Conservation (phyloP, 2,113 vertebrate species). For the Leucoraja erinaceus region DNA sequence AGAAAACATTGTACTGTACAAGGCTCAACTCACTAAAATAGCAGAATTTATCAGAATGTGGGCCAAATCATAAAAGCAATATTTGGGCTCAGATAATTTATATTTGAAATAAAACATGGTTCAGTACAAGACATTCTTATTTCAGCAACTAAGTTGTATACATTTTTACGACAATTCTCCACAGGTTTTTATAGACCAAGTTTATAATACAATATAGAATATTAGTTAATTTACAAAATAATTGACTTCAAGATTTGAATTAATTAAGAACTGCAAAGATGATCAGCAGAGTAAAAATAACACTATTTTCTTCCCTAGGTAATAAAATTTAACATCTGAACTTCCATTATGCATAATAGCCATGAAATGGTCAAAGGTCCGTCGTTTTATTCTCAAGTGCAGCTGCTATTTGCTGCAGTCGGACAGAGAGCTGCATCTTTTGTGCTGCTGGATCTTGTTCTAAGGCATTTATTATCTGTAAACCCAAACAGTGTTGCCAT, state of each 20-base stretch:
- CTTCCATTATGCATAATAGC: slow-evolving; percentile 39
- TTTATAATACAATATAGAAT: slow-evolving; percentile 39
- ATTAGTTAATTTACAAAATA: slow-evolving; percentile 38
- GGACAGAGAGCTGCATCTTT: slow-evolving; percentile 94
- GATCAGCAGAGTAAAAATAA: slow-evolving; percentile 33
- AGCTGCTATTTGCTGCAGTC: slow-evolving; percentile 92
- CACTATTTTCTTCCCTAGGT: slow-evolving; percentile 34
- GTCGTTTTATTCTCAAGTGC: slow-evolving; percentile 96
- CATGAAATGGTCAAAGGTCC: slow-evolving; percentile 74
- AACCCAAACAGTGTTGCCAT: slow-evolving; percentile 45
- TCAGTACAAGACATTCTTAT: slow-evolving; percentile 16
- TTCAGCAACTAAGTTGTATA: slow-evolving; percentile 25
- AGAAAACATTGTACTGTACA: slow-evolving; percentile 30
- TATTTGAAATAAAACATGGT: slow-evolving; percentile 24
- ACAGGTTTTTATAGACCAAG: slow-evolving; percentile 35
- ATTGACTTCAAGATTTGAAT: not conserved
- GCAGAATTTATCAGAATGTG: not conserved
- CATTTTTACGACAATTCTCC: slow-evolving; percentile 25
- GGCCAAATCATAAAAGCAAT: slow-evolving; percentile 20
- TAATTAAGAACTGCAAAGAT: slow-evolving; percentile 24
- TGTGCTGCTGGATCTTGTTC: slow-evolving; percentile 90
- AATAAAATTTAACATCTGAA: slow-evolving; percentile 39
- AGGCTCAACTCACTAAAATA: not conserved
- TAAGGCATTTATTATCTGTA: slow-evolving; percentile 86
- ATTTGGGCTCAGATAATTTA: slow-evolving; percentile 34